phyloP scores from a whole-genome alignment of 2,888 invertebrate genomes.

The Euzetes globulus region DNA sequence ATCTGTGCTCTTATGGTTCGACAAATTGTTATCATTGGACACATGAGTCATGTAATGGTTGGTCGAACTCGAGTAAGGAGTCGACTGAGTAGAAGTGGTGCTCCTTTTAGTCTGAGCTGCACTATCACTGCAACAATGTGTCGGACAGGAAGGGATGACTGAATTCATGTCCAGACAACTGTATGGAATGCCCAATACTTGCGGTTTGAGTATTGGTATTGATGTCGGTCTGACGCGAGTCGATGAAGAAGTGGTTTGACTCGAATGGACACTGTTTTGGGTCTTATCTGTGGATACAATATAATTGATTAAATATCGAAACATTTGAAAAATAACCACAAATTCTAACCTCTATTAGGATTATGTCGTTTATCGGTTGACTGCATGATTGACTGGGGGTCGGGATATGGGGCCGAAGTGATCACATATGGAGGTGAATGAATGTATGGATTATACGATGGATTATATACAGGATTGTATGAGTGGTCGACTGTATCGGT shows the following conservation, averaged over 20 bases:
- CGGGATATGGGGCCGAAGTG: conserved; percentile 34
- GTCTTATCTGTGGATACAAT: conserved; percentile 27
- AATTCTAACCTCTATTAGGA: conserved; percentile 6
- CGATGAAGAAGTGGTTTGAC: conserved; percentile 24
- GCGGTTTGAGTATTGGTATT: conserved; percentile 40
- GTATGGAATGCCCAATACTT: conserved; percentile 37
- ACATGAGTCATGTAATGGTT: background rate
- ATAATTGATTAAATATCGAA: too few relatives aligned
- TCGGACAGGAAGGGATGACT: conserved; percentile 28
- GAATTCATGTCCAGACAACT: conserved; percentile 33
- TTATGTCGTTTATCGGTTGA: conserved; percentile 3
- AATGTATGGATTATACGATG: conserved; percentile 13
- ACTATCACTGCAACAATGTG: conserved; percentile 31
- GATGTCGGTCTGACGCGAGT: conserved; percentile 34
- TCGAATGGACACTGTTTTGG: conserved; percentile 12
- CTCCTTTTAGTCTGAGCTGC: background rate
- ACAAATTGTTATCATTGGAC: background rate
- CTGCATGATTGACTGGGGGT: conserved; percentile 17
- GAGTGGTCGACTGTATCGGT: background rate
- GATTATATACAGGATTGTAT: background rate
- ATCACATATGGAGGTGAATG: conserved; percentile 37
- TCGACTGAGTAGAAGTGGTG: background rate
- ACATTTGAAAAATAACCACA: background rate
- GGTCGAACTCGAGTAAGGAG: background rate
- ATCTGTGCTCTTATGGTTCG: background rate